phyloP scores from a whole-genome alignment of 2,113 vertebrate species.

The Takifugu flavidus region DNA sequence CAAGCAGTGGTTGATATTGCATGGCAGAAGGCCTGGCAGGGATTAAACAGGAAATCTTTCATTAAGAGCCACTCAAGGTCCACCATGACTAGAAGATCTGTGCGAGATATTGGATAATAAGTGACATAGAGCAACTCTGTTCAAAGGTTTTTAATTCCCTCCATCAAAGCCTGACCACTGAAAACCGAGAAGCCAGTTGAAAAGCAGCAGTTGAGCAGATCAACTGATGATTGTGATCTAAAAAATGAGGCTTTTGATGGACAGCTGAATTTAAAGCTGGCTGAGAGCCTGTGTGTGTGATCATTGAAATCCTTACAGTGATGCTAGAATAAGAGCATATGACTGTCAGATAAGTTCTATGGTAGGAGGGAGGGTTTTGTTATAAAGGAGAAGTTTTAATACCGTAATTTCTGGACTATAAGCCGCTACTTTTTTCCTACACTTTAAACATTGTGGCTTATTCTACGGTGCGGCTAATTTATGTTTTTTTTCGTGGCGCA shows the following conservation, averaged over 20 bases:
- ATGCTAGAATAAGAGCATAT: constrained; percentile 24
- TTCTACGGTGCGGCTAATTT: too few relatives aligned
- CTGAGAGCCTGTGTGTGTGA: constrained; percentile 10
- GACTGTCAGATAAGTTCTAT: constrained; percentile 15
- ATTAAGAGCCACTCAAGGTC: constrained; percentile 60
- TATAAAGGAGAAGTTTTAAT: constrained; percentile 23
- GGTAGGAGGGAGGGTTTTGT: constrained; percentile 29
- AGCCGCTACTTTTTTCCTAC: too few relatives aligned
- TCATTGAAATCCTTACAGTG: constrained; percentile 33
- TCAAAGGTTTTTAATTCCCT: constrained; percentile 29
- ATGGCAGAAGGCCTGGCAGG: constrained; percentile 40
- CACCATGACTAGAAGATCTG: constrained; percentile 46
- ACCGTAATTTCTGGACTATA: too few relatives aligned
- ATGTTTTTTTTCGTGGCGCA: too few relatives aligned
- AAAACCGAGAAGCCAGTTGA: constrained; percentile 18
- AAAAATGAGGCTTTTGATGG: constrained; percentile 23
- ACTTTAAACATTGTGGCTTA: too few relatives aligned
- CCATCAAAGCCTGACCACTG: constrained; percentile 26
- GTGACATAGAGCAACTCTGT: constrained; percentile 33
- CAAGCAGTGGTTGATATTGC: constrained; percentile 35
- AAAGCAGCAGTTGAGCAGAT: constrained; percentile 17
- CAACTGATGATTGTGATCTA: constrained; percentile 8
- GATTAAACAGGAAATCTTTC: constrained; percentile 65
- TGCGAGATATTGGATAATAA: constrained; percentile 45
- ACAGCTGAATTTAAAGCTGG: constrained; percentile 31